These are phyloP conservation scores for Orbicella faveolata DNA, from an alignment of 64 coral and sea anemone genomes.

Conservation along the genomic window DNA sequence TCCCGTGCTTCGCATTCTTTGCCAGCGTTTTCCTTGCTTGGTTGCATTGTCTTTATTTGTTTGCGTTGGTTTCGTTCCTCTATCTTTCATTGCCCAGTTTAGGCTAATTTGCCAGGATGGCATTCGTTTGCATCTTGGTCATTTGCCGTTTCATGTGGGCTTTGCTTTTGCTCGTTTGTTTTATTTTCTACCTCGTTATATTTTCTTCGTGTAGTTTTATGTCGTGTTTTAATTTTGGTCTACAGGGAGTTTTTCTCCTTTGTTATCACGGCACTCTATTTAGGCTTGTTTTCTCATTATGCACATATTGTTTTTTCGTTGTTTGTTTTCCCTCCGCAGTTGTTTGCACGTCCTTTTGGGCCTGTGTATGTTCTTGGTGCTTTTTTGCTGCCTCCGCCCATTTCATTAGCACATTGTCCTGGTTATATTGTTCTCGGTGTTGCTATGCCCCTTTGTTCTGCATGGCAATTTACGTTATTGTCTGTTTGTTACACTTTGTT, in stretches of 20 bases:
- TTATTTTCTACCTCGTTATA: background rate
- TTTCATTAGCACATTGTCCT: background rate
- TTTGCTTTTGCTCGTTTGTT: background rate
- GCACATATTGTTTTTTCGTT: background rate
- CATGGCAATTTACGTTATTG: background rate
- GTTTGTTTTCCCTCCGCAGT: background rate
- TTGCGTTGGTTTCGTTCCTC: background rate
- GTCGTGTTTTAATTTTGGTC: background rate
- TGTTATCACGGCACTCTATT: background rate
- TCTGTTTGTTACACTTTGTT: background rate
- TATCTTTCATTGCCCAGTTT: background rate
- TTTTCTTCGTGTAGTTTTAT: background rate
- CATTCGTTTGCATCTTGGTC: background rate
- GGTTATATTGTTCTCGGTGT: background rate
- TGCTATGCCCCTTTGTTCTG: background rate
- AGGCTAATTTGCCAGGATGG: background rate
- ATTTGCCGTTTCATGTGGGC: background rate
- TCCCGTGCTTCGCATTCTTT: background rate
- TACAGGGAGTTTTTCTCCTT: background rate
- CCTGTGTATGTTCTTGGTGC: background rate
- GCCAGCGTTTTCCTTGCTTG: background rate
- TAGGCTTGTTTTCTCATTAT: conserved; percentile 13
- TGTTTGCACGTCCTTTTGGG: background rate
- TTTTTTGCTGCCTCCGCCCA: no score
- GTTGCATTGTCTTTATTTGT: background rate